These are phyloP conservation scores for Hippocampus barbouri DNA, from an alignment of 2,113 vertebrate genomes.

Conservation along the genomic window DNA sequence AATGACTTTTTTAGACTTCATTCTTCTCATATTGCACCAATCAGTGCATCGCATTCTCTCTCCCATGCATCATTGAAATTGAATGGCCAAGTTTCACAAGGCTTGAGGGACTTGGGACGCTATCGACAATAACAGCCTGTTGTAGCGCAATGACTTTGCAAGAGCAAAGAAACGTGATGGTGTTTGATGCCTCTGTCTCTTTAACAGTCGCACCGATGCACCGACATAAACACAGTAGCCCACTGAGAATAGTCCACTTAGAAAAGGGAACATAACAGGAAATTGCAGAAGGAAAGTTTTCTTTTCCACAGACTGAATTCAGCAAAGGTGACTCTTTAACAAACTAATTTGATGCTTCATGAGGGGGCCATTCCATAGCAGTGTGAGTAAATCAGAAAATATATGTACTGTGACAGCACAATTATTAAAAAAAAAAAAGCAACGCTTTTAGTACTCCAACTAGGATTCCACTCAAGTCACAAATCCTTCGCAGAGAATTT, in stretches of 20 bases:
- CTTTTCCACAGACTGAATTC: conserved; percentile 8
- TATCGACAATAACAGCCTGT: conserved; percentile 10
- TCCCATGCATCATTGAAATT: conserved; percentile 60
- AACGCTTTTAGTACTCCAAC: not conserved
- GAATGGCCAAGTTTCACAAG: conserved; percentile 32
- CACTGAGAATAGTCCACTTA: conserved; percentile 57
- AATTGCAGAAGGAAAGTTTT: conserved; percentile 48
- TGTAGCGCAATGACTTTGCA: conserved; percentile 6
- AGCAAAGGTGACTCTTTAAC: conserved; percentile 1
- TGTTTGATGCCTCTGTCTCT: conserved; percentile 21
- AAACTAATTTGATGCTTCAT: not conserved
- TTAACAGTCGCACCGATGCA: conserved; percentile 40
- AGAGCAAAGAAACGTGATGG: conserved; percentile 1
- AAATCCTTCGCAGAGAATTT: not conserved
- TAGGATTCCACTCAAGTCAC: not conserved
- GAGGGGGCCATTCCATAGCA: not conserved
- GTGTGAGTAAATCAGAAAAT: not conserved
- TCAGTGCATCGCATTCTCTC: conserved; percentile 8
- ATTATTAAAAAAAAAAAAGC: not conserved
- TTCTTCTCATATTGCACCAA: conserved; percentile 29
- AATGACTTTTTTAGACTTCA: not conserved
- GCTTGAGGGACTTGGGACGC: not conserved
- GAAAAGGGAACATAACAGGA: conserved; percentile 49
- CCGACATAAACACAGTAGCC: conserved; percentile 50
- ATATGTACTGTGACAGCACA: not conserved